phyloP scores from a whole-genome alignment of 2,888 invertebrate species.

The Polylopha cassiicola region DNA sequence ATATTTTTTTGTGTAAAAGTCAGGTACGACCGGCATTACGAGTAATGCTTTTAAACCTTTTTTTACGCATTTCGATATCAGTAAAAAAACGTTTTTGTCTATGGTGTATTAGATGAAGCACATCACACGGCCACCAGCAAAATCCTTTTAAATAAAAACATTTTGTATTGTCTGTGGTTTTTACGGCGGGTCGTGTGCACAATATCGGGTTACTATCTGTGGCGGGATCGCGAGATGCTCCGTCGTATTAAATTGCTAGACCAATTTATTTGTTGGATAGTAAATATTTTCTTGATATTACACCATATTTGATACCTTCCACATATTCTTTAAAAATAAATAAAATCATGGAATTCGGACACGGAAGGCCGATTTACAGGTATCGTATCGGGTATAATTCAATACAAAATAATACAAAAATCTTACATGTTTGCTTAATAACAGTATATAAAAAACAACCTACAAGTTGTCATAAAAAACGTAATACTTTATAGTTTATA shows the following conservation, averaged over 20 bases:
- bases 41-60: constrained; percentile 58
- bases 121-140: constrained; percentile 46
- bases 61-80: constrained; percentile 28
- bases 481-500: too few relatives aligned
- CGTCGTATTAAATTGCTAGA: constrained; percentile 17
- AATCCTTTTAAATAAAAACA: constrained; percentile 44
- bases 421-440: too few relatives aligned
- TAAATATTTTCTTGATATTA: constrained; percentile 6
- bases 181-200: constrained; percentile 54
- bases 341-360: too few relatives aligned
- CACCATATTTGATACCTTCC: too few relatives aligned
- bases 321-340: too few relatives aligned
- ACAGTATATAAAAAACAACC: too few relatives aligned
- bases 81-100: constrained; percentile 29
- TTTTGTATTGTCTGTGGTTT: constrained; percentile 46
- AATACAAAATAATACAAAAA: too few relatives aligned
- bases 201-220: constrained; percentile 58
- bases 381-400: too few relatives aligned
- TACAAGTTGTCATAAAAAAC: too few relatives aligned
- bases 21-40: constrained; percentile 50
- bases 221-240: constrained; percentile 33
- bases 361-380: too few relatives aligned
- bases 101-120: constrained; percentile 28
- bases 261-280: constrained; percentile 14
- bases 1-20: constrained; percentile 62